Percentiles rank a stretch among this genome's conserved stretches.
phyloP scores from a whole-genome alignment of 2,888 invertebrate species.

The Agrypnus murinus region DNA sequence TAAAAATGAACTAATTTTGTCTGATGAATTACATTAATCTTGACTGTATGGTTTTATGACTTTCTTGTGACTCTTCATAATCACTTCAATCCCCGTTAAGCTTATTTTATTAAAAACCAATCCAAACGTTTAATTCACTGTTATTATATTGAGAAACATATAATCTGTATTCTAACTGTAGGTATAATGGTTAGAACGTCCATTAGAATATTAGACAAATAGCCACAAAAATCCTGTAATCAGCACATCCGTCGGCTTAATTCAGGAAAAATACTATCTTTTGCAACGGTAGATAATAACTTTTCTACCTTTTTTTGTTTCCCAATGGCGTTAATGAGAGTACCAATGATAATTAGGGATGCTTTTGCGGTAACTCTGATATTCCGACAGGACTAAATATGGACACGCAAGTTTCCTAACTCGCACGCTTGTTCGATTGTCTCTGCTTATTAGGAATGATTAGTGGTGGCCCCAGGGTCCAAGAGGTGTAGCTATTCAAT shows the following conservation, averaged over 20 bases:
- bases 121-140: too few species aligned
- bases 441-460: slow-evolving; percentile 57
- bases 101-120: too few species aligned
- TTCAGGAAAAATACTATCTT: slow-evolving; percentile 22
- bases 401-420: slow-evolving; percentile 53
- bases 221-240: slow-evolving; percentile 34
- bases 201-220: slow-evolving; percentile 4
- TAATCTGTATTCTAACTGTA: too few species aligned
- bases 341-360: slow-evolving; percentile 24
- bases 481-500: slow-evolving; percentile 56
- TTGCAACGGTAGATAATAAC: slow-evolving; percentile 25
- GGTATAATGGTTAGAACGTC: neutral
- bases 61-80: too few species aligned
- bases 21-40: too few species aligned
- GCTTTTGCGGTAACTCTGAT: slow-evolving; percentile 43
- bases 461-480: slow-evolving; percentile 50
- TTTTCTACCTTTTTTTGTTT: slow-evolving; percentile 31
- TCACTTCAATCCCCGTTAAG: too few species aligned
- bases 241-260: slow-evolving; percentile 22
- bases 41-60: too few species aligned
- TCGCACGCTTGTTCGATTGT: slow-evolving; percentile 52
- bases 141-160: too few species aligned
- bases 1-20: too few species aligned
- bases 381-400: slow-evolving; percentile 50
- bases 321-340: slow-evolving; percentile 38